Conservation (phyloP, 1,140 invertebrate genomes). For the Plectrocnemia conspersa region DNA sequence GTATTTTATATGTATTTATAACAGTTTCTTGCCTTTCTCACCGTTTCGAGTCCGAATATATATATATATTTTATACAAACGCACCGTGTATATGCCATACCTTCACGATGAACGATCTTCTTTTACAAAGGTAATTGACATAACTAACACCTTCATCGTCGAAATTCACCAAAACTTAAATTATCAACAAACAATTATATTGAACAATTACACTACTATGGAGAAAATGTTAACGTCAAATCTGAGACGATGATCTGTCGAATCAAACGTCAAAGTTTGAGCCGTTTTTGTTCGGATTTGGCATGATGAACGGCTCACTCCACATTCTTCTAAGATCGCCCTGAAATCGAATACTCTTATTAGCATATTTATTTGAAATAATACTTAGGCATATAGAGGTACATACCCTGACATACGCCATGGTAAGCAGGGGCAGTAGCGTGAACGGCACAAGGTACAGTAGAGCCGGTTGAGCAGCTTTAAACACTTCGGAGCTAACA, state of each 20-base stretch:
- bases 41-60: too few species aligned
- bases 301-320: conserved; percentile 92
- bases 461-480: conserved; percentile 94
- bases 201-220: not conserved
- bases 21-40: too few species aligned
- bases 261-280: conserved; percentile 51
- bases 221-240: too few species aligned
- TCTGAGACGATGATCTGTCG: too few species aligned
- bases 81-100: too few species aligned
- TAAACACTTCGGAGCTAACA: conserved; percentile 94
- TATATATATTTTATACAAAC: too few species aligned
- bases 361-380: too few species aligned
- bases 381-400: too few species aligned
- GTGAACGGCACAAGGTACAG: conserved; percentile 97
- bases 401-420: conserved; percentile 94
- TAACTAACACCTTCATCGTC: too few species aligned
- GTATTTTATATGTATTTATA: too few species aligned
- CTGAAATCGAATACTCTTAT: conserved; percentile 54
- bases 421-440: conserved; percentile 88
- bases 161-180: not conserved
- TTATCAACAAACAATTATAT: not conserved
- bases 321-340: conserved; percentile 95
- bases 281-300: conserved; percentile 61
- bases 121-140: too few species aligned
- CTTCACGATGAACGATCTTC: too few species aligned